Base-by-base conservation (phyloP, 2,888 invertebrate species). In the Agrochola macilenta region DNA sequence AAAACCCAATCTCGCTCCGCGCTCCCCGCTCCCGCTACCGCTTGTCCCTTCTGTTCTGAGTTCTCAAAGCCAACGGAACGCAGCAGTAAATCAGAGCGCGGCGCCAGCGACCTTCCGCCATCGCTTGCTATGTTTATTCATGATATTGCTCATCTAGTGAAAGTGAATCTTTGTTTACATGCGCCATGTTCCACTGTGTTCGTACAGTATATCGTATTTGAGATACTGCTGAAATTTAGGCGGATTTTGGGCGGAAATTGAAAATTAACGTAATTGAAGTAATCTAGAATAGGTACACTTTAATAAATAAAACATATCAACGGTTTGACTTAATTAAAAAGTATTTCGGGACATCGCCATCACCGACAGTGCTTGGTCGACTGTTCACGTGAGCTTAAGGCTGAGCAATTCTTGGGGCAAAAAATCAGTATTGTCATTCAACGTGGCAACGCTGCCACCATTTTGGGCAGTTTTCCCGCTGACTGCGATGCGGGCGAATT, bases 41-140 rank as follows among this genome's bases (percentile, higher is more conserved):
- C 86, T 74, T 84, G 30, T 83, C 0, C 39, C 72, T 89, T 83
- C 30, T 5, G 49, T 76, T 82, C 58, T 43, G 57, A 77, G 65
- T 64, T 76, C 74, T 82, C 83, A 89, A 89, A 90, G 89, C 82
- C 73, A 82, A 69, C 89, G 90, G 90, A 89, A 87, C 87, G 77
- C 64, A 81, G 90, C 92, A 91, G 94, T 96, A 96, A 96, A 96
- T 96, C 96, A 96, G 94, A 52, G 92, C 90, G 83, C 89, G 91
- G 89, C 89, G 90, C 89, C 88, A 88, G 90, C 93, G 93, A 94
- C 94, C 93, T 93, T 94, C 94, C 93, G 93, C 92, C 92, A 90
- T 93, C 85, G 91, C 92, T 92, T 93, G 93, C 94, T 93, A 95
- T 96, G 96, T 96, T 96, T 96, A 96, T 96, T 96, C 96, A 96